Conservation (phyloP, 2,797 vertebrate genomes). For the Sebastiscus tertius region DNA sequence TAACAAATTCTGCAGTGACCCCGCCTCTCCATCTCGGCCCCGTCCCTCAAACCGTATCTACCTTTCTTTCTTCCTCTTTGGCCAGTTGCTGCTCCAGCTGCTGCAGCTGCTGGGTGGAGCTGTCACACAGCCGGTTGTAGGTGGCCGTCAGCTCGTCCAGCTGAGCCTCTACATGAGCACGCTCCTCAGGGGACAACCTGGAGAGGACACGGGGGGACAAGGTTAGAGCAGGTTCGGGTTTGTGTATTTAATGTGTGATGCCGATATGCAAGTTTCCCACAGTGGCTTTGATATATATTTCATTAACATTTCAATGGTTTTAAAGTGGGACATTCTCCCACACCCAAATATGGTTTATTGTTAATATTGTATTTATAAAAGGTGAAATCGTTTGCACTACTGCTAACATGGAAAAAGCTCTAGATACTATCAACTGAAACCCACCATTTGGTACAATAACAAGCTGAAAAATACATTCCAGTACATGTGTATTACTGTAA, state of each 20-base stretch:
- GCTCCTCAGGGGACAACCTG: conserved; percentile 91
- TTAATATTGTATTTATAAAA: not conserved
- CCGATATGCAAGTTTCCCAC: not conserved
- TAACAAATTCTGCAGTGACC: not conserved
- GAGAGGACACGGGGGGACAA: not conserved
- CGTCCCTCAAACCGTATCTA: conserved; percentile 67
- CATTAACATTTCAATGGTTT: not conserved
- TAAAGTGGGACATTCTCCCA: not conserved
- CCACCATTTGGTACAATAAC: not conserved
- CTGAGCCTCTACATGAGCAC: conserved; percentile 87
- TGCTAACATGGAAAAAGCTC: not conserved
- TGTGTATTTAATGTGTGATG: not conserved
- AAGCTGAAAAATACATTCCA: not conserved
- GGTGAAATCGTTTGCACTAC: not conserved
- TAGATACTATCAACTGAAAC: not conserved
- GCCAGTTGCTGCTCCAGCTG: conserved; percentile 93
- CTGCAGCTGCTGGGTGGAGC: conserved; percentile 90
- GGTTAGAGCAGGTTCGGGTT: not conserved
- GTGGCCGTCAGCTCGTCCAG: conserved; percentile 86
- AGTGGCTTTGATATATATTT: not conserved
- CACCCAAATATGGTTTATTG: not conserved
- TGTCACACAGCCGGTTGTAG: conserved; percentile 88
- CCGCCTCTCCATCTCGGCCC: not conserved
- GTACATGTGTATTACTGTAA: not conserved
- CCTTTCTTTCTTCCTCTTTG: conserved; percentile 95